These are phyloP conservation scores for Hormaphis cornu DNA, from an alignment of 1,140 invertebrate genomes.

Conservation along the genomic window DNA sequence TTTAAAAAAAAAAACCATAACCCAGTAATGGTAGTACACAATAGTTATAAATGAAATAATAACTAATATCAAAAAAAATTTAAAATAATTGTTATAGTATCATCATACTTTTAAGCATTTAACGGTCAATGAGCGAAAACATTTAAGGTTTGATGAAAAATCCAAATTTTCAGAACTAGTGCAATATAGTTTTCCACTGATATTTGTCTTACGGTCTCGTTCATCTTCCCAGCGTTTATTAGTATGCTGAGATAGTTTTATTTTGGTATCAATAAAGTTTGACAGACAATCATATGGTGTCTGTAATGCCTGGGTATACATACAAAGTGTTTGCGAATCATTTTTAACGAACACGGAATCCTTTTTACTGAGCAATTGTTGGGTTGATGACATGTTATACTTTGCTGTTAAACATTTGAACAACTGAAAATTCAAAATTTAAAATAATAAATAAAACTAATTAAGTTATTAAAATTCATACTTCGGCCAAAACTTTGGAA, in stretches of 20 bases:
- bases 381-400: background rate
- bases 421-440: constrained; percentile 9
- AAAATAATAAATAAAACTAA: background rate
- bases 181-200: constrained; percentile 7
- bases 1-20: background rate
- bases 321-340: background rate
- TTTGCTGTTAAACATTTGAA: constrained; percentile 11
- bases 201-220: constrained; percentile 1
- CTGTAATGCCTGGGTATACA: constrained; percentile 19
- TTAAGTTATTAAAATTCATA: background rate
- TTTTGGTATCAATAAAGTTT: constrained; percentile 34
- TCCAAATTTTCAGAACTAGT: constrained; percentile 34
- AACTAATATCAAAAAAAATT: background rate
- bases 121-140: constrained; percentile 18
- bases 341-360: constrained; percentile 1
- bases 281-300: constrained; percentile 23
- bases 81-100: background rate
- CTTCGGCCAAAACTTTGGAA: constrained; percentile 4
- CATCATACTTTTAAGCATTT: constrained; percentile 22
- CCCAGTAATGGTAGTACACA: too few species aligned
- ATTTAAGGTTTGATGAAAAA: constrained; percentile 34
- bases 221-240: constrained; percentile 26
- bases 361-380: background rate
- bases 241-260: constrained; percentile 33
- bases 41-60: background rate